Evolutionary conservation across 2,797 vertebrate genomes (phyloP).

Genomic region (Pogonophryne albipinna): DNA sequence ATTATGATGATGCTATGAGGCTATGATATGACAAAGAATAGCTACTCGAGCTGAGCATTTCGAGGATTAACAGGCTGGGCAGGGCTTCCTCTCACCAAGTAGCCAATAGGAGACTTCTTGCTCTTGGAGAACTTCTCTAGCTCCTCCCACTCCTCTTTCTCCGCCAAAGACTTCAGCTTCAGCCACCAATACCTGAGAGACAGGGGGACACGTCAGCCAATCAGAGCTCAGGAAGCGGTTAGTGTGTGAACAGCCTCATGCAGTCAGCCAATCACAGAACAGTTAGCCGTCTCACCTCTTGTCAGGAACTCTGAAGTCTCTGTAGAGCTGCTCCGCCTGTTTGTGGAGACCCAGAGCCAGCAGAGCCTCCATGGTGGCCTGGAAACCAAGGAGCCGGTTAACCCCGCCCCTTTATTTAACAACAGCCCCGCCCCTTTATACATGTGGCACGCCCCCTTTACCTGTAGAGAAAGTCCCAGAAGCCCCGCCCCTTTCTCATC

Average conservation of each 20-base stretch:
- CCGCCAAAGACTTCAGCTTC: conserved; percentile 91
- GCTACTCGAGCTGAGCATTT: too few species aligned
- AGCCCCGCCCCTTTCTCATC: conserved; percentile 89
- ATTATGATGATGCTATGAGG: too few species aligned
- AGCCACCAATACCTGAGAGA: conserved; percentile 95
- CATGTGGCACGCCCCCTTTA: background rate
- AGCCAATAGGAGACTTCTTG: conserved; percentile 96
- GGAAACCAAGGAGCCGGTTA: conserved; percentile 41
- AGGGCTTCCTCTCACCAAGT: conserved; percentile 85
- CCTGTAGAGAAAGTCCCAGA: conserved; percentile 84
- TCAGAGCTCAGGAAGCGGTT: background rate
- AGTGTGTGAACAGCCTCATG: background rate
- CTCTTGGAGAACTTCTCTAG: conserved; percentile 96
- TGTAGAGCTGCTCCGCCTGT: conserved; percentile 92
- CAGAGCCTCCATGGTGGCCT: conserved; percentile 90
- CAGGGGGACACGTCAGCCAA: background rate
- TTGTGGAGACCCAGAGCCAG: conserved; percentile 90
- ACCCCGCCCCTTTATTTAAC: background rate
- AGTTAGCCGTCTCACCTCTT: conserved; percentile 84
- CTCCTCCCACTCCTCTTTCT: conserved; percentile 95
- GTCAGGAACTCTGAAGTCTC: conserved; percentile 94
- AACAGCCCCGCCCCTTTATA: background rate
- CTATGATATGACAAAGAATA: too few species aligned
- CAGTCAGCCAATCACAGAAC: conserved; percentile 8
- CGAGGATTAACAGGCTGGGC: too few species aligned